Evolutionary conservation across 2,797 vertebrate species (phyloP), one percentile per base, ranked within the genome.

Genomic region (Microchirus variegatus): DNA sequence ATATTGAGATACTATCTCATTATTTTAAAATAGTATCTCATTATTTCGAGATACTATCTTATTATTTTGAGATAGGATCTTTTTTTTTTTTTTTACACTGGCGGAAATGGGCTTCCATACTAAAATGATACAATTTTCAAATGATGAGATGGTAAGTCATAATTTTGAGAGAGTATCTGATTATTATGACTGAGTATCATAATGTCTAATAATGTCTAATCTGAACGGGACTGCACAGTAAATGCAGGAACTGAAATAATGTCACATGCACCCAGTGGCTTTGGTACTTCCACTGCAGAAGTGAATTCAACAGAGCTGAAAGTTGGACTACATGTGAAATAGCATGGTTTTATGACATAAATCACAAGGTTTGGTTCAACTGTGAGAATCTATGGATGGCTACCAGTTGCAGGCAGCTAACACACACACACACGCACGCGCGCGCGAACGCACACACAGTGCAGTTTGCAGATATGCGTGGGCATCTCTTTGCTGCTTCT

Each of bases 321-420:
- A 8, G 31, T 5, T 31, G 31, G 13, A 42, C 13, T 4, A 71
- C 52, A 36, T 60, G 42, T 73, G 40, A 62, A 72, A 57, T 17
- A 50, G 40, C 53, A 16, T 0, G 42, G 63, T 86, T 80, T 63
- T 55, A 73, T 83, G 85, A 81, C 68, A 56, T 3, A 53, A 53
- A 78, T 89, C 81, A 86, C 83, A 81, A 79, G 85, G 64, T 70
- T 72, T 82, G 74, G 80, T 78, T 62, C 66, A 36, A 64, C 22
- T 53, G 50, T 57, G 62, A 53, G 65, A 57, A 53, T n/a, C n/a
- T n/a, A n/a, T 59, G 17, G 38, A 48, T 38, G 36, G 36, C 6
- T 19, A 12, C 35, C 35, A 63, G 54, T 55, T 17, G n/a, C 18
- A 62, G 16, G 41, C 49, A 50, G 22, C 44, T 35, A 46, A 57